Evolutionary conservation across 2,113 vertebrate species (phyloP), one percentile per base, ranked within the genome.

Genomic region (Heliornis fulica): DNA sequence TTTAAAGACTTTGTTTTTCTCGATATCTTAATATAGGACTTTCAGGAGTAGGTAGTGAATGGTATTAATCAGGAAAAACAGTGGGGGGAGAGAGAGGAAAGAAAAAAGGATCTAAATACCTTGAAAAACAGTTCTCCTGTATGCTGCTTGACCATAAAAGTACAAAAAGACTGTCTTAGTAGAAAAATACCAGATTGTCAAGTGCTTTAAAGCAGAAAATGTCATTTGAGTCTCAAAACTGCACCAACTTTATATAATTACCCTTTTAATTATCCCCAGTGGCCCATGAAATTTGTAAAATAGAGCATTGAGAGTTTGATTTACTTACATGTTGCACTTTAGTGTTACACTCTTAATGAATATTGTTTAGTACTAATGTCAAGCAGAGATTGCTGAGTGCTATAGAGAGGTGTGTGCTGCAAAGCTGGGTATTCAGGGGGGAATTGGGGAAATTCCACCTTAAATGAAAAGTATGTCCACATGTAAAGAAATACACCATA

Each of bases 181-280:
- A 94, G 97, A 97, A 97, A 97, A 97, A 96, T 84, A 96, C 80
- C 94, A 97, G 96, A 97, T 98, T 96, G 97, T 97, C 93, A 92
- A 98, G 96, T 97, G 97, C 96, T 98, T 98, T 98, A 98, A 98
- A 98, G 97, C 97, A 98, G 98, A 98, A 98, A 98, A 98, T 98
- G 98, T 98, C 98, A 98, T 98, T 98, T 98, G 97, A 98, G 97
- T 98, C 97, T 98, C 97, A 97, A 97, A 98, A 98, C 98, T 97
- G 97, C 96, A 98, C 97, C 98, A 98, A 98, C 97, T 98, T 98
- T 98, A 96, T 98, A 98, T 98, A 98, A 98, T 98, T 98, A 98
- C 98, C 98, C 98, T 98, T 98, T 98, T 98, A 98, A 98, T 98
- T 98, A 98, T 98, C 98, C 98, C 98, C 97, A 98, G 98, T 98